Conservation (phyloP, 1,140 invertebrate genomes). For the Myzus persicae region DNA sequence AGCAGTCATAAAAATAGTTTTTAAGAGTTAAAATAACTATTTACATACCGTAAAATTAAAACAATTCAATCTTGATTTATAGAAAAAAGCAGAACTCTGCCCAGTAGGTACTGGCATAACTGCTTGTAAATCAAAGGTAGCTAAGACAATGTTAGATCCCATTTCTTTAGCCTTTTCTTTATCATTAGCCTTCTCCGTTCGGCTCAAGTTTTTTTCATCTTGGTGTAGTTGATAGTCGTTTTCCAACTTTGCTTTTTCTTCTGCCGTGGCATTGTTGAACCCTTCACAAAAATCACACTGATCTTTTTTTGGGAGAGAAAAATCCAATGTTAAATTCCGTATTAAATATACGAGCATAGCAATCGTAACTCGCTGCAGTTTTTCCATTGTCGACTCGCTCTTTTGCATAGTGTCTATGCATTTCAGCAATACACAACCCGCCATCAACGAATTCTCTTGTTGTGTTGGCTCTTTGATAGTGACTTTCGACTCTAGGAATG, state of each 20-base stretch:
- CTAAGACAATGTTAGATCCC: constrained; percentile 46
- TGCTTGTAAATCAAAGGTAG: constrained; percentile 60
- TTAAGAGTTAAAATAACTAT: constrained; percentile 46
- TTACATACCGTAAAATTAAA: constrained; percentile 63
- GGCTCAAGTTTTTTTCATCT: constrained; percentile 58
- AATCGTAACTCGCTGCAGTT: constrained; percentile 53
- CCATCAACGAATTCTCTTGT: constrained; percentile 59
- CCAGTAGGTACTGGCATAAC: constrained; percentile 60
- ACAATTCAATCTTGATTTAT: constrained; percentile 62
- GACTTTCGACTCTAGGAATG: constrained; percentile 59
- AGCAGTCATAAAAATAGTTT: background rate
- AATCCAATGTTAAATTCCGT: constrained; percentile 60
- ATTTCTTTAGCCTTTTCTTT: constrained; percentile 52
- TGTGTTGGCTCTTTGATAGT: constrained; percentile 56
- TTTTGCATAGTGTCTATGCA: constrained; percentile 56
- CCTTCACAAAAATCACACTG: constrained; percentile 60
- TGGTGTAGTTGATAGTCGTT: constrained; percentile 59
- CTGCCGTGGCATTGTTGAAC: constrained; percentile 56
- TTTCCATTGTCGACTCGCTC: constrained; percentile 56
- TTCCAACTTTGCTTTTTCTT: constrained; percentile 55
- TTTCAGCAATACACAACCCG: constrained; percentile 44
- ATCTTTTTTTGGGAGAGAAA: constrained; percentile 61
- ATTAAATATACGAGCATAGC: constrained; percentile 60
- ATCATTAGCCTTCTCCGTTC: no score
- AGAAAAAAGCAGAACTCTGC: constrained; percentile 61